A percentile compares a stretch with the other conserved stretches of the same genome.
Conservation (phyloP, 2,888 invertebrate species). For the Eristalis pertinax region DNA sequence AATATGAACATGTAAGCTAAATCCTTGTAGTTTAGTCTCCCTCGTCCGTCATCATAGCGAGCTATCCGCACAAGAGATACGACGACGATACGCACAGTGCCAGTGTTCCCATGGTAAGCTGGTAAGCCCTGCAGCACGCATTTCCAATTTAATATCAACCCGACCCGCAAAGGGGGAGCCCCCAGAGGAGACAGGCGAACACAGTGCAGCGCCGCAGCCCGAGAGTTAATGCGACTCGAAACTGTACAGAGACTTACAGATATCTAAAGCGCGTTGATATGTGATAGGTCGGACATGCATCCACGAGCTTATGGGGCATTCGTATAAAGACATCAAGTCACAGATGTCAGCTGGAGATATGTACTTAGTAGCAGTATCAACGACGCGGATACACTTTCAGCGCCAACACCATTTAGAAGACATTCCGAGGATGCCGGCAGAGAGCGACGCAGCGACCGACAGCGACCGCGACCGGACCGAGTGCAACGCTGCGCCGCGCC, state of each 20-base stretch:
- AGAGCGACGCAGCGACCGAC: neutral
- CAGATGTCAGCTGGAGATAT: conserved; percentile 71
- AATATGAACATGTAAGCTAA: conserved; percentile 70
- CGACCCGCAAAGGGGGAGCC: neutral
- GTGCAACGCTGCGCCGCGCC: neutral
- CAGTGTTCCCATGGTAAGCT: conserved; percentile 41
- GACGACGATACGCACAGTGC: neutral
- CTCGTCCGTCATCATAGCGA: conserved; percentile 61
- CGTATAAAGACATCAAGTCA: conserved; percentile 71
- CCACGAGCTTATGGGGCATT: conserved; percentile 71
- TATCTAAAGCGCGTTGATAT: conserved; percentile 73
- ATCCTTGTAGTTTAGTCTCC: conserved; percentile 68
- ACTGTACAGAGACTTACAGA: conserved; percentile 65
- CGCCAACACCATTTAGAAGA: conserved; percentile 71
- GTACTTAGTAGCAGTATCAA: conserved; percentile 69
- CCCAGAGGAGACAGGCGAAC: conserved; percentile 8
- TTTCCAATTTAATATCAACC: conserved; percentile 66
- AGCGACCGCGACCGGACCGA: neutral
- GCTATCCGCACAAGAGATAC: conserved; percentile 31
- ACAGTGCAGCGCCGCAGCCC: neutral
- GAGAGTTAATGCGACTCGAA: conserved; percentile 70
- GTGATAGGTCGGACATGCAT: conserved; percentile 72
- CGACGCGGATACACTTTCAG: conserved; percentile 68
- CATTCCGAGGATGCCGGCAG: conserved; percentile 59
- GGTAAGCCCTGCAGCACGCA: conserved; percentile 69